phyloP scores from a whole-genome alignment of 2,888 invertebrate genomes.

The Amphimallon solstitiale region DNA sequence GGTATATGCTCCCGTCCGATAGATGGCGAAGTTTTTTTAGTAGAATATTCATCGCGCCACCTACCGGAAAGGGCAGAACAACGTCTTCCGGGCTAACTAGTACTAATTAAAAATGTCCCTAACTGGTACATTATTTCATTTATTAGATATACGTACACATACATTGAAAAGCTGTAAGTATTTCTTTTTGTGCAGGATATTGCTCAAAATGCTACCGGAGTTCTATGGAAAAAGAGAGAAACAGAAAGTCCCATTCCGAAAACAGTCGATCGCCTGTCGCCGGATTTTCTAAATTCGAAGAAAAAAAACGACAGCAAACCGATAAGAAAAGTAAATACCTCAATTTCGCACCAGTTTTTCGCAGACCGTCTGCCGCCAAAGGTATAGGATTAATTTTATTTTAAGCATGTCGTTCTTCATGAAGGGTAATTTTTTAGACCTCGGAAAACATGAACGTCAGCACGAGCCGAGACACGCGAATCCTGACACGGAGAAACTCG shows the following conservation, averaged over 20 bases:
- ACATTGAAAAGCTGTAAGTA: too few species aligned
- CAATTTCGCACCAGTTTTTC: constrained; percentile 74
- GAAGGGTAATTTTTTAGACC: constrained; percentile 54
- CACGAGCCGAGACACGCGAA: constrained; percentile 62
- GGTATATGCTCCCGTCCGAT: too few species aligned
- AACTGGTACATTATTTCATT: too few species aligned
- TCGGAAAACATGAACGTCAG: constrained; percentile 60
- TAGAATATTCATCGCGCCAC: too few species aligned
- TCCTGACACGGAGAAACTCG: constrained; percentile 66
- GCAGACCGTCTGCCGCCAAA: constrained; percentile 73
- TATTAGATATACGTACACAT: too few species aligned
- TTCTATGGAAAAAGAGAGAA: constrained; percentile 72
- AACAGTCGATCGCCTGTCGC: constrained; percentile 62
- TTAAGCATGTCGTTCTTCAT: too few species aligned
- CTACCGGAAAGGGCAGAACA: too few species aligned
- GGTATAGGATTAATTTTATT: constrained; percentile 61
- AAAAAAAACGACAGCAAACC: constrained; percentile 81
- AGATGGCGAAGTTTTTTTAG: too few species aligned
- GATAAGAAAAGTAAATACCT: constrained; percentile 80
- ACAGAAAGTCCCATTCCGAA: constrained; percentile 55
- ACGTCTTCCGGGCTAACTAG: too few species aligned
- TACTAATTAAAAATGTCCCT: too few species aligned
- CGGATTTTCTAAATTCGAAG: constrained; percentile 85
- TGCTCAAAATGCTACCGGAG: constrained; percentile 97
- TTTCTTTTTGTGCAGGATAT: constrained; percentile 70